These are phyloP conservation scores for Ommatoiulus sabulosus DNA, from an alignment of 2,888 invertebrate species.

Conservation along the genomic window DNA sequence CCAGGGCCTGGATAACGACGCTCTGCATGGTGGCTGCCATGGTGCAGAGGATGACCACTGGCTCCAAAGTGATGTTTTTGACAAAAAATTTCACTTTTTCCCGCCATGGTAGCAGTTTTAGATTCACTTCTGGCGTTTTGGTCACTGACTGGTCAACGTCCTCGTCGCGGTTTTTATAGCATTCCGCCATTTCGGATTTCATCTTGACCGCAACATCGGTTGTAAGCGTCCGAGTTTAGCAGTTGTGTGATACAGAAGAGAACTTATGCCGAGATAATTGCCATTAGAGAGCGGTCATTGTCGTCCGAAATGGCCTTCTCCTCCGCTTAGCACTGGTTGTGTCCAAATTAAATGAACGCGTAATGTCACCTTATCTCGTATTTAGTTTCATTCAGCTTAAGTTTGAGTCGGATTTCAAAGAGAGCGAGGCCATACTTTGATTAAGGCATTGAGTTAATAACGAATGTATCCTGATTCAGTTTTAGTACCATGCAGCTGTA, in stretches of 20 bases:
- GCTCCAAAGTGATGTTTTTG: conserved; percentile 34
- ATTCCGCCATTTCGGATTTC: neutral
- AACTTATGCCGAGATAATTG: neutral
- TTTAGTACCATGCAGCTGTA: no score
- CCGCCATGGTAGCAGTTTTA: neutral
- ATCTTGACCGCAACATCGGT: neutral
- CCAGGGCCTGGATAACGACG: conserved; percentile 47
- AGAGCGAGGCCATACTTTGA: neutral
- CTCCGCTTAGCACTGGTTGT: neutral
- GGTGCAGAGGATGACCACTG: conserved; percentile 25
- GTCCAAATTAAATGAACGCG: neutral
- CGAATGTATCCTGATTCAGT: neutral
- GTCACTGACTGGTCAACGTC: neutral
- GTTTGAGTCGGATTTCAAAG: neutral
- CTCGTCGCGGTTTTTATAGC: neutral
- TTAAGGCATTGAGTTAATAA: neutral
- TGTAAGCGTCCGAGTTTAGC: neutral
- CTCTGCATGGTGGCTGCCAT: conserved; percentile 42
- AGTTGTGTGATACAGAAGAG: neutral
- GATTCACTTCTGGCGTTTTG: neutral
- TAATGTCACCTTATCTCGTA: neutral
- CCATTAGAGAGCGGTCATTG: neutral
- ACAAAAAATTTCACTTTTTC: conserved; percentile 15
- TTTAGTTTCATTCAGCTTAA: neutral
- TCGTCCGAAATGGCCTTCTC: neutral